Evolutionary conservation across 2,113 vertebrate species (phyloP).

Genomic region (Genyomyrus donnyi): DNA sequence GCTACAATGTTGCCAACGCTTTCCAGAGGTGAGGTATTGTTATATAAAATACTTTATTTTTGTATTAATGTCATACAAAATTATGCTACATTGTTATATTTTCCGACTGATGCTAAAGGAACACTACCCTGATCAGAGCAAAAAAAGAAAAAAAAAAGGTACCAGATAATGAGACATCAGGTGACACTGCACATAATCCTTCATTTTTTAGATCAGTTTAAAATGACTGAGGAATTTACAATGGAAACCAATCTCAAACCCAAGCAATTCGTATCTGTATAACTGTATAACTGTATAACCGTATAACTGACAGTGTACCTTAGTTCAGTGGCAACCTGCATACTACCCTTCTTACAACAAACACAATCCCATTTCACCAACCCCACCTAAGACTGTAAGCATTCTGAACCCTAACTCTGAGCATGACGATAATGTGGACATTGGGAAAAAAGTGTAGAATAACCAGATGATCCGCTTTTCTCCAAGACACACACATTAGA

Average conservation of each 20-base stretch:
- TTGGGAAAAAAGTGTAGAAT: neutral
- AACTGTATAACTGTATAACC: too few relatives aligned
- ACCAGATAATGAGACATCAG: neutral
- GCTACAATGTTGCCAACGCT: neutral
- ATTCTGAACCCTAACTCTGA: neutral
- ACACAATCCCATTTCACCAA: neutral
- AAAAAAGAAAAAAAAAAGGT: neutral
- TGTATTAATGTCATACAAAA: conserved; percentile 12
- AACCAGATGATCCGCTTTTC: neutral
- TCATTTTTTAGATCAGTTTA: neutral
- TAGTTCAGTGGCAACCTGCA: neutral
- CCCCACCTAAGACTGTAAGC: neutral
- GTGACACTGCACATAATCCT: neutral
- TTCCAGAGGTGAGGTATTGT: neutral
- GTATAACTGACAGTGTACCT: conserved; percentile 13
- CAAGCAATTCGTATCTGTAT: neutral
- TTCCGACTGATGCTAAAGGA: neutral
- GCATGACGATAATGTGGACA: neutral
- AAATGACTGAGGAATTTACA: neutral
- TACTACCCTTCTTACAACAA: neutral
- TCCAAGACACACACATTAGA: neutral
- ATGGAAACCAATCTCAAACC: neutral
- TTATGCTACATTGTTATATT: conserved; percentile 8
- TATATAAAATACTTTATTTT: conserved; percentile 10
- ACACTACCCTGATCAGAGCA: neutral